Base-by-base conservation (phyloP, 2,113 vertebrate genomes). In the Lepisosteus osseus region DNA sequence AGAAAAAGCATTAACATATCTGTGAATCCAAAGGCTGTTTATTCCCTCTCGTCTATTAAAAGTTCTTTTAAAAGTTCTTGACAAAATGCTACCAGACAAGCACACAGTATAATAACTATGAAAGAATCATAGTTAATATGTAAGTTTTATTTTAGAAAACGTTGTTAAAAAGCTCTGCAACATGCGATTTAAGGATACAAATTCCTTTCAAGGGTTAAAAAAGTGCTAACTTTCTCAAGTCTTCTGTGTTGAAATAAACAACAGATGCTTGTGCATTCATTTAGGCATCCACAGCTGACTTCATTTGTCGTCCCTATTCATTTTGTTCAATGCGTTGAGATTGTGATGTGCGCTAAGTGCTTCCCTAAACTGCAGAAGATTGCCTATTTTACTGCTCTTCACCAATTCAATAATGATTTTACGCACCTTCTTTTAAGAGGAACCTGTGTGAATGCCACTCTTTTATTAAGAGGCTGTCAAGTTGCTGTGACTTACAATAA, bases 191-290 rank as follows among this genome's bases (percentile, higher is more conserved):
- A 29, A 29, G n/a, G 51, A 63, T 4, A 44, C 15, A 17, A 63
- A 51, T 15, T 7, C 68, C 45, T 63, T 44, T 8, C 15, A 51
- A 47, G 45, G 59, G 29, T 54, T 41, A 71, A 61, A 71, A 45
- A 41, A 45, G 42, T 6, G 2, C 11, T 15, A 15, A 61, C 17
- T 13, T 62, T 59, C n/a, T 44, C 57, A 70, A n/a, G 56, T 61
- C 69, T 4, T 14, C 11, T 45, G 6, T 43, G 15, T 54, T 43
- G 41, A 17, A 54, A 72, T 59, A 40, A 29, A 66, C 65, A 66
- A 41, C 54, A 72, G 65, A 29, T 72, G 12, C 41, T 7, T 11
- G 64, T 11, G 12, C 71, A 67, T 72, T 17, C 43, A 67, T 72
- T 69, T 54, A 68, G 3, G 7, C 3, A 6, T 4, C 2, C 1